Evolutionary conservation across 2,797 vertebrate genomes (phyloP).

Genomic region (Siniperca undulata): DNA sequence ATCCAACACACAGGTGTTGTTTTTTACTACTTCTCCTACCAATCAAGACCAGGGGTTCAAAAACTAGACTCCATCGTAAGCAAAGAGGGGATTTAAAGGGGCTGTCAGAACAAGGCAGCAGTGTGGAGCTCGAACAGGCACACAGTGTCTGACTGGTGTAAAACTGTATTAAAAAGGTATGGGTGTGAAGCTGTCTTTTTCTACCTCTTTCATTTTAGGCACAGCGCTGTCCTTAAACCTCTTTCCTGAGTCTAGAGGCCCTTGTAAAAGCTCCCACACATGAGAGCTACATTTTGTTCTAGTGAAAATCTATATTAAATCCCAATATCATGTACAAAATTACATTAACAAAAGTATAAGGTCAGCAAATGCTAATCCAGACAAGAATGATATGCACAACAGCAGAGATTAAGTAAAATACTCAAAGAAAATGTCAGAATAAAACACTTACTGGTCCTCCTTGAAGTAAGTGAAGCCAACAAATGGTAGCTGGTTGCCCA

Average conservation of each 20-base stretch:
- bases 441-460: slow-evolving; percentile 93
- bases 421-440: neutral
- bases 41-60: slow-evolving; percentile 3
- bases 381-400: neutral
- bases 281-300: neutral
- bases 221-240: slow-evolving; percentile 30
- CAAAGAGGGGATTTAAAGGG: slow-evolving; percentile 46
- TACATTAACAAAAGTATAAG: neutral
- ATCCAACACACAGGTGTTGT: slow-evolving; percentile 11
- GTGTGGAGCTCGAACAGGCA: slow-evolving; percentile 76
- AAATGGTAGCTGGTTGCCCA: slow-evolving; percentile 98
- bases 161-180: slow-evolving; percentile 52
- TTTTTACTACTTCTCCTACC: slow-evolving; percentile 25
- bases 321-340: neutral
- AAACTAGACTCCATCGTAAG: slow-evolving; percentile 48
- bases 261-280: neutral
- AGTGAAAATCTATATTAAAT: slow-evolving; percentile 7
- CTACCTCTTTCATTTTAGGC: slow-evolving; percentile 30
- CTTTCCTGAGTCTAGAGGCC: slow-evolving; percentile 31
- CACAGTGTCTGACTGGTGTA: slow-evolving; percentile 69
- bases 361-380: neutral
- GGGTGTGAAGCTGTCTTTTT: slow-evolving; percentile 50
- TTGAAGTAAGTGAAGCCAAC: slow-evolving; percentile 98
- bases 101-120: slow-evolving; percentile 76
- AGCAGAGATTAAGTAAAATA: slow-evolving; percentile 41